phyloP scores from a whole-genome alignment of 2,797 vertebrate species.

The Setipinna tenuifilis region DNA sequence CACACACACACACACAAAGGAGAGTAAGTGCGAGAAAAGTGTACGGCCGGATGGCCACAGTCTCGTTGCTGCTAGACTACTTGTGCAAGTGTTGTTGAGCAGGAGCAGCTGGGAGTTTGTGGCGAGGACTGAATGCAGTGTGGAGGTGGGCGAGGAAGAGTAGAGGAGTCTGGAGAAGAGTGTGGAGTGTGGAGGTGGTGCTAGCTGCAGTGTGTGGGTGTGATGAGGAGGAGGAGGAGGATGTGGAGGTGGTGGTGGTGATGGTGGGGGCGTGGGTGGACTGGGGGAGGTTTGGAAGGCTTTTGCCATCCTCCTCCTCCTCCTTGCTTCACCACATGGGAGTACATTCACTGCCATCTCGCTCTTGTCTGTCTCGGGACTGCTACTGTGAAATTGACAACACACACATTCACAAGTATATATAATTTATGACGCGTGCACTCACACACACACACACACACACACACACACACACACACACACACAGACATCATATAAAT shows the following conservation, averaged over 20 bases:
- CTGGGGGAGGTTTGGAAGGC: too few species aligned
- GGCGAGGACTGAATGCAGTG: neutral
- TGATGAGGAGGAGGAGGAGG: neutral
- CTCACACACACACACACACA: neutral
- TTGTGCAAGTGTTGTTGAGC: neutral
- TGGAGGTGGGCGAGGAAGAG: too few species aligned
- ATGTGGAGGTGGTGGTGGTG: neutral
- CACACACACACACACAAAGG: neutral
- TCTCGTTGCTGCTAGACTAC: too few species aligned
- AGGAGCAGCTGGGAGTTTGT: neutral
- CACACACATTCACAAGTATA: neutral
- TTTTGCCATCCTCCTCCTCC: neutral
- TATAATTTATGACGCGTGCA: neutral
- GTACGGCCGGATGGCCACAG: neutral
- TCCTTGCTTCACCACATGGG: slow-evolving; percentile 6
- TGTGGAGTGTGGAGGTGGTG: neutral
- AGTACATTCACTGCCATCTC: slow-evolving; percentile 36
- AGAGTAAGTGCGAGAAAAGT: neutral
- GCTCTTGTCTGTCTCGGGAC: slow-evolving; percentile 25
- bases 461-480: slow-evolving; percentile 3
- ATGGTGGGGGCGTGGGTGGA: neutral
- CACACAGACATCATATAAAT: slow-evolving; percentile 10
- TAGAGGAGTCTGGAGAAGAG: neutral
- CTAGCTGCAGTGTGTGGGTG: neutral
- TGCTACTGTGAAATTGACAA: slow-evolving; percentile 20